Conservation (phyloP, 1,140 invertebrate genomes). For the Halictus rubicundus region DNA sequence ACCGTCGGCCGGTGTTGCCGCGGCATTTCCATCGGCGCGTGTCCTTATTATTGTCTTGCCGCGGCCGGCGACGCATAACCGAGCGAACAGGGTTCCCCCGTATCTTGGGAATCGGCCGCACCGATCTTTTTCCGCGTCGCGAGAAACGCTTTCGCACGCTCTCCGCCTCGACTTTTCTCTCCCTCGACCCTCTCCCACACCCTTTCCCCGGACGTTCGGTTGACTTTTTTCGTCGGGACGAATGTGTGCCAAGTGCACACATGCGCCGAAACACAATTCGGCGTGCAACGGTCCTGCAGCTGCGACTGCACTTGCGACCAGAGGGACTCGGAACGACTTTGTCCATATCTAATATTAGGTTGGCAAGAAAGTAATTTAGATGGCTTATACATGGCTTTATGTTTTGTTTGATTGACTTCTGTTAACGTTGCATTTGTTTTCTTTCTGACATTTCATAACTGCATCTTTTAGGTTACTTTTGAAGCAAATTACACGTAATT, state of each 20-base stretch:
- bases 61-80: conserved; percentile 16
- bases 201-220: conserved; percentile 4
- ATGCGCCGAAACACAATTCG: conserved; percentile 1
- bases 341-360: no score
- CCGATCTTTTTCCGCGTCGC: conserved; percentile 39
- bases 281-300: not conserved
- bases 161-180: conserved; percentile 28
- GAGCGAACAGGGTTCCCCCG: not conserved
- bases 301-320: not conserved
- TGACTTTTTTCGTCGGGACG: no score
- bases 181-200: not conserved
- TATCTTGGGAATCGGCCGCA: conserved; percentile 4
- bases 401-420: no score
- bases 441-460: no score
- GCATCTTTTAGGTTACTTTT: no score
- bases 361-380: no score
- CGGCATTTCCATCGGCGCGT: conserved; percentile 16
- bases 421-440: no score
- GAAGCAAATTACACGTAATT: no score
- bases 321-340: no score
- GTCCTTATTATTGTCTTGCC: conserved; percentile 39
- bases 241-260: not conserved
- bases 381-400: no score
- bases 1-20: conserved; percentile 14
- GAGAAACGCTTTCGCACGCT: conserved; percentile 57